Conservation (phyloP, 2,113 vertebrate genomes). For the Argyrosomus japonicus region DNA sequence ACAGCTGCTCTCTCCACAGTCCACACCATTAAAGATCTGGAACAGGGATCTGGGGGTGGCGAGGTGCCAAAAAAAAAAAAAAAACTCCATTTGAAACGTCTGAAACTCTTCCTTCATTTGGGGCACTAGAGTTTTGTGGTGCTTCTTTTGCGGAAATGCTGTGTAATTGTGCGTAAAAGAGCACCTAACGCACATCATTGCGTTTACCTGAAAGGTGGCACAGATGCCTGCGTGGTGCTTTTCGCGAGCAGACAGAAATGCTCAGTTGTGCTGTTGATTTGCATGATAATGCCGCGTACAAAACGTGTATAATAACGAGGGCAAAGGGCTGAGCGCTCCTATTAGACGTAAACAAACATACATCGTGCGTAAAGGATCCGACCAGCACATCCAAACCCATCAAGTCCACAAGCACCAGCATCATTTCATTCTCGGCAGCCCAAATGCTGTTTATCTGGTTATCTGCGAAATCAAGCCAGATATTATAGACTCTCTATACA, state of each 20-base stretch:
- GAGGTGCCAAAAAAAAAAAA: constrained; percentile 75
- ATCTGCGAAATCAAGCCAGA: not conserved
- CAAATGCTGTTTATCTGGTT: constrained; percentile 1
- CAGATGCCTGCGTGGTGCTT: constrained; percentile 1
- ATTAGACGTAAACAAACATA: constrained; percentile 52
- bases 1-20: constrained; percentile 73
- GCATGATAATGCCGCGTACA: constrained; percentile 66
- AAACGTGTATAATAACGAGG: constrained; percentile 51
- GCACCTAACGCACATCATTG: not conserved
- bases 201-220: constrained; percentile 61
- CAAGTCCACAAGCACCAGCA: not conserved
- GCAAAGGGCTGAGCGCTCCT: constrained; percentile 31
- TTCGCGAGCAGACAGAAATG: constrained; percentile 20
- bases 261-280: constrained; percentile 58
- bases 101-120: constrained; percentile 54
- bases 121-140: constrained; percentile 54
- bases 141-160: constrained; percentile 28
- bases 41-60: constrained; percentile 60
- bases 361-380: constrained; percentile 24
- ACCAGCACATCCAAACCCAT: not conserved
- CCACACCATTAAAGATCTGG: constrained; percentile 64
- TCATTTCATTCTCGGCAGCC: not conserved
- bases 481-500: not conserved
- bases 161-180: constrained; percentile 60
- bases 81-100: constrained; percentile 71